Percentiles rank a stretch among this genome's conserved stretches.
Evolutionary conservation across 2,113 vertebrate genomes (phyloP).

Genomic region (Todiramphus chloris): DNA sequence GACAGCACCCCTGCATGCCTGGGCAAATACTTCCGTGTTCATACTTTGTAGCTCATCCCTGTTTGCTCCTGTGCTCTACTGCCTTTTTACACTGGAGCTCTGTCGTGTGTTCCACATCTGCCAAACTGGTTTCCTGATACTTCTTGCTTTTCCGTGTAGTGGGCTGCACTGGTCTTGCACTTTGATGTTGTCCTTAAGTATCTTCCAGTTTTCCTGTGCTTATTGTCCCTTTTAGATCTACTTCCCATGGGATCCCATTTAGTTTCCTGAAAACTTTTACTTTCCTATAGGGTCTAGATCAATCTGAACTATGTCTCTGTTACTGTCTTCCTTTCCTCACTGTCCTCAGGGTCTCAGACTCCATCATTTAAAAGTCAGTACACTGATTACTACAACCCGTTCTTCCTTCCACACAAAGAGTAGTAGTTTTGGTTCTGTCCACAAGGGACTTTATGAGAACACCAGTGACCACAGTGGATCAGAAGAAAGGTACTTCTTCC

Average conservation of each 20-base stretch:
- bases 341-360: background rate
- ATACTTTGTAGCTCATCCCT: background rate
- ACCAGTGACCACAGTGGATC: background rate
- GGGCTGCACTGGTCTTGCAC: background rate
- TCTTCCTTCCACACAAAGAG: background rate
- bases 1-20: background rate
- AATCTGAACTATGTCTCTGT: background rate
- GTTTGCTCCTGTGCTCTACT: background rate
- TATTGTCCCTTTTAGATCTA: background rate
- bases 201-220: background rate
- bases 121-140: background rate
- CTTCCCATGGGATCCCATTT: background rate
- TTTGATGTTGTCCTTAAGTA: background rate
- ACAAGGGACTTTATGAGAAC: background rate
- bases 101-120: background rate
- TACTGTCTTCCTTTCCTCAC: background rate
- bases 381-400: background rate
- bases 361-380: background rate
- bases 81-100: background rate
- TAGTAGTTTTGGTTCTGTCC: background rate
- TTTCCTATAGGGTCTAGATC: background rate
- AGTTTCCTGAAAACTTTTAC: background rate
- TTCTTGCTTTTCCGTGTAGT: background rate
- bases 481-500: background rate
- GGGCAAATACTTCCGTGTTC: background rate